Conservation (phyloP, 2,888 invertebrate genomes). For the Megaustenia siamemsis region DNA sequence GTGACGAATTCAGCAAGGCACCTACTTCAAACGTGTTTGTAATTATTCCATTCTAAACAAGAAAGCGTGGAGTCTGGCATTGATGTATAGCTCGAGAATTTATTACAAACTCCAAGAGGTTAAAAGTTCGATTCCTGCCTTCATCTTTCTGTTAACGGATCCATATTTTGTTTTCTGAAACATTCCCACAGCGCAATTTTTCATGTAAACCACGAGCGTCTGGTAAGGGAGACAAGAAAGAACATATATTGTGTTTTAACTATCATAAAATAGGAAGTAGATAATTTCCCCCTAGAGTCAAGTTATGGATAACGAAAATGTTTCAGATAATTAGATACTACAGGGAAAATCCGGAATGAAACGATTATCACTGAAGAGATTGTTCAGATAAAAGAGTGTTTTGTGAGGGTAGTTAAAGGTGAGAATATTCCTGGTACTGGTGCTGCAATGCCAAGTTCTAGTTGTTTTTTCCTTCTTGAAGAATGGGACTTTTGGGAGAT, state of each 20-base stretch:
- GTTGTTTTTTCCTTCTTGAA: background rate
- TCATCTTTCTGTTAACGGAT: slow-evolving; percentile 30
- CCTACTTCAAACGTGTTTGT: slow-evolving; percentile 33
- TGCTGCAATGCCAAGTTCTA: background rate
- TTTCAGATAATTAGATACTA: background rate
- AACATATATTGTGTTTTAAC: slow-evolving; percentile 12
- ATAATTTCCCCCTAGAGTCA: background rate
- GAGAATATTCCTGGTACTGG: background rate
- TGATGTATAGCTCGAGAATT: slow-evolving; percentile 32
- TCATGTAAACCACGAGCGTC: background rate
- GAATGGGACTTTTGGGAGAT: background rate
- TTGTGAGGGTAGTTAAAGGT: background rate
- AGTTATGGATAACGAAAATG: slow-evolving; percentile 11
- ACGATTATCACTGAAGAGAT: background rate
- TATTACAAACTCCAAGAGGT: slow-evolving; percentile 27
- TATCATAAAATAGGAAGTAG: background rate
- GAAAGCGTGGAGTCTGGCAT: slow-evolving; percentile 1
- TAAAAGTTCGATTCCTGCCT: slow-evolving; percentile 23
- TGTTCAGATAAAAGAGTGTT: background rate
- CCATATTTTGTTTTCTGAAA: slow-evolving; percentile 3
- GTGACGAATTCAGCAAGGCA: slow-evolving; percentile 27
- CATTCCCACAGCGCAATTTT: slow-evolving; percentile 4
- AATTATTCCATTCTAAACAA: slow-evolving; percentile 39
- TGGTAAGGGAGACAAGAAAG: background rate
- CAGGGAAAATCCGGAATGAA: background rate